These are phyloP conservation scores for Micromussa lordhowensis DNA, from an alignment of 92 coral and sea anemone species.

Conservation along the genomic window DNA sequence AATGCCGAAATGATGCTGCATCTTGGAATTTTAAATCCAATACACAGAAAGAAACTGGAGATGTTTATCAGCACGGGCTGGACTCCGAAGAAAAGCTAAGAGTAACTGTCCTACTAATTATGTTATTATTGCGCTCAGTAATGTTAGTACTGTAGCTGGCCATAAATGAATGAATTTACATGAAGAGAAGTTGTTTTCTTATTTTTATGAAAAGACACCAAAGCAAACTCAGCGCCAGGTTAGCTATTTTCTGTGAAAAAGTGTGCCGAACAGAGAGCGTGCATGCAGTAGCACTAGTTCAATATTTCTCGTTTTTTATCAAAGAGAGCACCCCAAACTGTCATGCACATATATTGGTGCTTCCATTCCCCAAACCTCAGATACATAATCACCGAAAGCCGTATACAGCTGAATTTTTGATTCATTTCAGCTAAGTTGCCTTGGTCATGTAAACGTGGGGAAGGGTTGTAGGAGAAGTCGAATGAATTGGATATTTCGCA, in stretches of 20 bases:
- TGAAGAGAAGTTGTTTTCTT: not conserved
- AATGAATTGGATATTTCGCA: not conserved
- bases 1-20: conserved; percentile 56
- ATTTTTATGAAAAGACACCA: not conserved
- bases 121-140: not conserved
- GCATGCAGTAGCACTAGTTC: no score
- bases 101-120: not conserved
- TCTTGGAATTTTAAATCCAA: conserved; percentile 42
- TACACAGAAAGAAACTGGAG: conserved; percentile 56
- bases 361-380: no score
- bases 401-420: no score
- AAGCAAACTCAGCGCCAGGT: not conserved
- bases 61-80: conserved; percentile 56
- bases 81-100: conserved; percentile 36
- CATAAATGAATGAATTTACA: not conserved
- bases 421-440: no score
- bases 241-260: not conserved
- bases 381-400: no score
- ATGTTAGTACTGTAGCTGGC: not conserved
- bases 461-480: not conserved
- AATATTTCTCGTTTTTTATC: no score
- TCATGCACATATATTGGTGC: no score
- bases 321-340: no score
- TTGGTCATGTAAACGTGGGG: not conserved
- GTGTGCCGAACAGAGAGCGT: no score